Base-by-base conservation (phyloP, 1,140 invertebrate genomes). In the Harlomillsia oculata region DNA sequence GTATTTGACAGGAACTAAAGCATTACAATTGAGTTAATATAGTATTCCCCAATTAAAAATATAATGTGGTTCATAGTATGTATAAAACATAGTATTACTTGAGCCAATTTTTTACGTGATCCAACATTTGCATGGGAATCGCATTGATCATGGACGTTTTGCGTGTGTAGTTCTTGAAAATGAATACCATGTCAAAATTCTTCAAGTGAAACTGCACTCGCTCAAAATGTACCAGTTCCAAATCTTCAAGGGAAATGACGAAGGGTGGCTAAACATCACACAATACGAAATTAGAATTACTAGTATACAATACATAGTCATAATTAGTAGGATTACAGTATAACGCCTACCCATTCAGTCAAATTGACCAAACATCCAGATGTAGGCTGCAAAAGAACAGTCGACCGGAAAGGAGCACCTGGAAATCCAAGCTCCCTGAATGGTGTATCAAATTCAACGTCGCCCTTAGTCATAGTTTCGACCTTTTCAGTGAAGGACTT, bases 141-240 rank as follows among this genome's bases (percentile, higher is more conserved):
- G 95, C 90, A 72, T 95, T 97, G 1, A 99, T 86, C 86, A 95
- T 96, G 1, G 90, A 82, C 1, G 89, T 83, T 75, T 97, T 97
- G 67, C 84, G 83, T 41, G 81, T 78, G 72, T 99, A 99, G 74
- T 99, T 94, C 75, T 99, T 99, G 69, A 98, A 99, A 29, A 99
- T 88, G 71, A 99, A 99, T 23, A 99, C 89, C 92, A 99, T 99
- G 73, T 99, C 97, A 71, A 99, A 99, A 72, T 98, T 99, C 72
- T 97, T 97, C 55, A 99, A 75, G 69, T 97, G 92, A 71, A 99
- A 98, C 69, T 94, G 90, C 4, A 99, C 96, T 73, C 97, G 78
- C 73, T 99, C 97, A 76, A 99, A 99, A 71, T 99, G 95, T 0
- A 99, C 94, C 52, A 99, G 71, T 72, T 99, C 95, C 2, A 97